phyloP scores from a whole-genome alignment of 2,888 invertebrate genomes.

The Drosophila pseudotalamancana region DNA sequence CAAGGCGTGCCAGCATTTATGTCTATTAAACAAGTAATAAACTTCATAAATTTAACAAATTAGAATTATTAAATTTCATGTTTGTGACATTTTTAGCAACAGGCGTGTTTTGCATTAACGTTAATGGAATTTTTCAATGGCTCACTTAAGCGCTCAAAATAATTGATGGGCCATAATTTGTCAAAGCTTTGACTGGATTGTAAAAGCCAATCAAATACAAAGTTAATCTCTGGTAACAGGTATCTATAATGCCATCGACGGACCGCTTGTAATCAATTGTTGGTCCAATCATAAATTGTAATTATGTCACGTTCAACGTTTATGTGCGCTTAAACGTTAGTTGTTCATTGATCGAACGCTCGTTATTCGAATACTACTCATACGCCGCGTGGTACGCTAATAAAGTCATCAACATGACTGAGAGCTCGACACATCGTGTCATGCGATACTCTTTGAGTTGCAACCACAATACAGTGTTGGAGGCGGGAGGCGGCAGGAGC shows the following conservation, averaged over 20 bases:
- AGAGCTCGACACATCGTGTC: conserved; percentile 28
- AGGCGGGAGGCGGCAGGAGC: too few species aligned
- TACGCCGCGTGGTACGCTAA: conserved; percentile 52
- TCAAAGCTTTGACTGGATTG: conserved; percentile 3
- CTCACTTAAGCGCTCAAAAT: conserved; percentile 17
- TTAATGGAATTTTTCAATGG: conserved; percentile 56
- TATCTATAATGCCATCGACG: background rate
- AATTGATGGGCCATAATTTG: conserved; percentile 59
- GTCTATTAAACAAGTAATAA: conserved; percentile 69
- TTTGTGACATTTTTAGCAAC: conserved; percentile 46
- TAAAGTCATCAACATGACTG: conserved; percentile 60
- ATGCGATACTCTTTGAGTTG: conserved; percentile 49
- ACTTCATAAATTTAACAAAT: conserved; percentile 71
- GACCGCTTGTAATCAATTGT: background rate
- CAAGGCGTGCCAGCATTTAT: conserved; percentile 42
- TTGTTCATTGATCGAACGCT: conserved; percentile 28
- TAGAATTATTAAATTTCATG: conserved; percentile 74
- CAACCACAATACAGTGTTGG: conserved; percentile 53
- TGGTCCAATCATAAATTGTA: background rate
- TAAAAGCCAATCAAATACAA: background rate
- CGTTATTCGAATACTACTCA: conserved; percentile 58
- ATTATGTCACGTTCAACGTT: conserved; percentile 1
- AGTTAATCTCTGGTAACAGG: conserved; percentile 44
- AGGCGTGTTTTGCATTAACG: conserved; percentile 35
- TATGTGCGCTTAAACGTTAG: background rate